phyloP scores from a whole-genome alignment of 2,888 invertebrate genomes.

The Calameuta pallipes region DNA sequence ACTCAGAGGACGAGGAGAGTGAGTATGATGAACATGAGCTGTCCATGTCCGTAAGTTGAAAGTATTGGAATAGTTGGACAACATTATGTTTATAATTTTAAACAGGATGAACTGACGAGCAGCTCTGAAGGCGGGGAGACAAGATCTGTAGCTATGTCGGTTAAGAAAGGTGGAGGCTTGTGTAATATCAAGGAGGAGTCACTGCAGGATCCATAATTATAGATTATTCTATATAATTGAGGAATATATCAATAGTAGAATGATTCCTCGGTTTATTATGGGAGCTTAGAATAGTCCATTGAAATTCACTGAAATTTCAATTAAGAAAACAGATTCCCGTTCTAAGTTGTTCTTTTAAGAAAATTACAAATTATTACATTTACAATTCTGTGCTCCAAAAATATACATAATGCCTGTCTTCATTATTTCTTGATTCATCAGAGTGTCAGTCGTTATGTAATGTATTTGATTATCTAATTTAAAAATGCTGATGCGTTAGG shows the following conservation, averaged over 20 bases:
- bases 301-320: neutral
- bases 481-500: constrained; percentile 28
- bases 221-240: neutral
- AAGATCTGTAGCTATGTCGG: constrained; percentile 36
- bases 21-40: constrained; percentile 55
- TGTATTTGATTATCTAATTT: constrained; percentile 11
- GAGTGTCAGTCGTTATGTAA: neutral
- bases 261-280: neutral
- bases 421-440: neutral
- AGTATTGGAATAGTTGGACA: neutral
- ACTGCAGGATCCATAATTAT: constrained; percentile 42
- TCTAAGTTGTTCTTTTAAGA: neutral
- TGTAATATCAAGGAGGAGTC: constrained; percentile 64
- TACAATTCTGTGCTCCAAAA: neutral
- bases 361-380: neutral
- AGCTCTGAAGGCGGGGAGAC: constrained; percentile 33
- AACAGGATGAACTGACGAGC: constrained; percentile 35
- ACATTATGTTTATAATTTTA: neutral
- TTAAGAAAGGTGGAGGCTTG: constrained; percentile 49
- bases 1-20: constrained; percentile 64
- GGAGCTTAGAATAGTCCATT: neutral
- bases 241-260: neutral
- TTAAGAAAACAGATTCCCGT: neutral
- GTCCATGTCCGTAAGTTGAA: constrained; percentile 29
- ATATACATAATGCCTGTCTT: neutral